Evolutionary conservation across 2,113 vertebrate genomes (phyloP).

Genomic region (Hypanus sabinus): DNA sequence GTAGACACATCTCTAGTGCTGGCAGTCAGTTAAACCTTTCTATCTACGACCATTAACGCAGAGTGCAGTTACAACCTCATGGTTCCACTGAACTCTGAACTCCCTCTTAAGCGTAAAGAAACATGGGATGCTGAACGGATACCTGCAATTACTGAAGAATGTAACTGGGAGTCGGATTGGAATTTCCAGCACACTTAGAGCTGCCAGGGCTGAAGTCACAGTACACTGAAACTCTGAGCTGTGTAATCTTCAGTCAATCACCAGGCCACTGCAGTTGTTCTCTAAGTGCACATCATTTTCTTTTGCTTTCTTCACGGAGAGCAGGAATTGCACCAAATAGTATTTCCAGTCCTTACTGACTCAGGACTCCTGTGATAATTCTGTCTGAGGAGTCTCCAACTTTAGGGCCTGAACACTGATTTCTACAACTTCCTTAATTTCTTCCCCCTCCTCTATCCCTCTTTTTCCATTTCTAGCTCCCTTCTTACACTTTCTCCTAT

Average conservation of each 20-base stretch:
- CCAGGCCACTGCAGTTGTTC: not conserved
- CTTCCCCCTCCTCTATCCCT: too few relatives aligned
- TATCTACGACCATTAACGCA: not conserved
- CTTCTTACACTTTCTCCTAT: too few relatives aligned
- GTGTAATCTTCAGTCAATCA: not conserved
- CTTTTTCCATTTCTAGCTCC: too few relatives aligned
- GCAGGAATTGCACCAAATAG: too few relatives aligned
- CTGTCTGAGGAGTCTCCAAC: too few relatives aligned
- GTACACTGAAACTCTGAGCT: not conserved
- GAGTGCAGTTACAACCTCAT: not conserved
- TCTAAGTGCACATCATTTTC: not conserved
- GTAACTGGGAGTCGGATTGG: not conserved
- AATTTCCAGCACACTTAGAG: not conserved
- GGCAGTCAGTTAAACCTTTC: too few relatives aligned
- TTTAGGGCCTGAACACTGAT: too few relatives aligned
- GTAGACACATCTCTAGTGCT: too few relatives aligned
- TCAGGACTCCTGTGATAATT: too few relatives aligned
- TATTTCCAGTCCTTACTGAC: too few relatives aligned
- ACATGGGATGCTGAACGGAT: not conserved
- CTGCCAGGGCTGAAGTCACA: not conserved
- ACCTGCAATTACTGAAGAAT: slow-evolving; percentile 27
- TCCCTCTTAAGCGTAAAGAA: not conserved
- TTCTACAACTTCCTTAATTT: too few relatives aligned
- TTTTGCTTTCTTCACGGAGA: not conserved
- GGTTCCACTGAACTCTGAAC: not conserved